Evolutionary conservation across 2,888 invertebrate genomes (phyloP), one percentile per base, ranked within the genome.

Genomic region (Agonopterix heracliana): DNA sequence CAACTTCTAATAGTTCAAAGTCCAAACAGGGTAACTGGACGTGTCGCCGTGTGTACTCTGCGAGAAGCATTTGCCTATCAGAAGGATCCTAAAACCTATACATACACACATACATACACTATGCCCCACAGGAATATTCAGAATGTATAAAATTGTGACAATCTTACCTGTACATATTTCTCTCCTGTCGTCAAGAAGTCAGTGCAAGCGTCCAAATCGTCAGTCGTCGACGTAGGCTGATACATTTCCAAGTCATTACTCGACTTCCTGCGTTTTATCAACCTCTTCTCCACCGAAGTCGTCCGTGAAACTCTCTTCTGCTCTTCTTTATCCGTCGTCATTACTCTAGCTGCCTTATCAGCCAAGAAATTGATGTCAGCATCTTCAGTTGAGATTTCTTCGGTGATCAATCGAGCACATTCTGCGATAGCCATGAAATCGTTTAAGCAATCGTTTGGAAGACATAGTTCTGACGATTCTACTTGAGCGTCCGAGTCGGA

Each of bases 201-300:
- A 0, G 77, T 52, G 45, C 81, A 83, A 1, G 64, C 63, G 51
- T 83, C 86, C 55, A 86, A 63, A 59, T 88, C 88, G 56, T 85
- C 87, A 0, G 87, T 88, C 0, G 88, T 88, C 0, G 88, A 88
- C 0, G 83, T 83, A 0, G 88, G 88, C 54, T 87, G 88, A 48
- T 86, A 85, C 83, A 86, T 85, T 48, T 87, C 87, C 12, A 84
- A 52, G 46, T 87, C 86, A 54, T 82, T 82, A 13, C 85, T 84
- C 0, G 85, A 86, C 66, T 82, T 85, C 50, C 84, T 68, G 3
- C 86, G 62, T 45, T 83, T 85, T 14, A 66, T 68, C 36, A 80
- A 48, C 5, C 79, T 59, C 51, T 81, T 82, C 44, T 85, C 84
- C 0, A 69, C 58, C 0, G 78, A 78, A 46, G 67, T 78, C 14